These are phyloP conservation scores for Amblyopsis hoosieri DNA, from an alignment of 2,797 vertebrate species.

Conservation along the genomic window DNA sequence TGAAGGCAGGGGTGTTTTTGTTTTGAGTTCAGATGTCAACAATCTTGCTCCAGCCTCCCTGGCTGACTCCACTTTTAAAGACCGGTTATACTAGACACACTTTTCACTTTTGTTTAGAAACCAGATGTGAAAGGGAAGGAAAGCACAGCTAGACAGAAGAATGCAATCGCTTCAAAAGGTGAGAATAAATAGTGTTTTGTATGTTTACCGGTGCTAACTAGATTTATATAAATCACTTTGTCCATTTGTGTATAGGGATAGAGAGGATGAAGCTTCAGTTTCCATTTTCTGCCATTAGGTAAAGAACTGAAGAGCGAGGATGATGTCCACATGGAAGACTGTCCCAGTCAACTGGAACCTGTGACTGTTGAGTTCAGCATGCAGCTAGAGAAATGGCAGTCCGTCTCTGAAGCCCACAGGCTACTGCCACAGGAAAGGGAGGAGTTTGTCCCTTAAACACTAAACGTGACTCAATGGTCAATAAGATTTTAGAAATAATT, in stretches of 20 bases:
- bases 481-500: no score
- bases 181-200: neutral
- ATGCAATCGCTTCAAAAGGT: constrained; percentile 57
- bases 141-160: constrained; percentile 36
- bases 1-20: no score
- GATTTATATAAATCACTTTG: no score
- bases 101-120: constrained; percentile 40
- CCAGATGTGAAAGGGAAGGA: constrained; percentile 52
- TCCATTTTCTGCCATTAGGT: constrained; percentile 52
- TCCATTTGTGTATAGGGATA: no score
- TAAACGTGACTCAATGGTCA: no score
- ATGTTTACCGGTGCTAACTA: no score
- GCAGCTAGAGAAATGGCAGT: constrained; percentile 73
- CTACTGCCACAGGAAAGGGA: neutral
- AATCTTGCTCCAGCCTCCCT: no score
- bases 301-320: constrained; percentile 27
- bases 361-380: constrained; percentile 79
- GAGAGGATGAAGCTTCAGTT: neutral
- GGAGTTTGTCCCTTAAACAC: neutral
- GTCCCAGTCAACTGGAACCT: constrained; percentile 27
- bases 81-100: neutral
- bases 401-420: constrained; percentile 22
- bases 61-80: neutral
- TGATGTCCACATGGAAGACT: constrained; percentile 8
- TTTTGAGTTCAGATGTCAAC: no score